These are phyloP conservation scores for Hetaerina titia DNA, from an alignment of 2,888 invertebrate species.

Conservation along the genomic window DNA sequence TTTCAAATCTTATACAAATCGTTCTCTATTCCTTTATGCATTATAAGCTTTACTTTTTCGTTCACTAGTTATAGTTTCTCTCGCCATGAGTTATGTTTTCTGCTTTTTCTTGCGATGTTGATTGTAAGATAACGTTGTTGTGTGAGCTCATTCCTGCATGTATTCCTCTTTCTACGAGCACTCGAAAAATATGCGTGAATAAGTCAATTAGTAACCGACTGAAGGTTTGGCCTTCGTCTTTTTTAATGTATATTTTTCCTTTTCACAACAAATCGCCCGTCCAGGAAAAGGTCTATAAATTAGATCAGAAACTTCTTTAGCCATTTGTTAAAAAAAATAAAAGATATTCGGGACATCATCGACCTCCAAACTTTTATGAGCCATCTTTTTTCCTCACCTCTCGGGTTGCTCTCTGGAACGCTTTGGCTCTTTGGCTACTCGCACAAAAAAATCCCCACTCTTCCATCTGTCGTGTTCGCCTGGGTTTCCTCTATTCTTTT, in stretches of 20 bases:
- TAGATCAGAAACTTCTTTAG: background rate
- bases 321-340: constrained; percentile 41
- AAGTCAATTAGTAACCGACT: constrained; percentile 27
- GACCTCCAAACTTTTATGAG: constrained; percentile 30
- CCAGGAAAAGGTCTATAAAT: background rate
- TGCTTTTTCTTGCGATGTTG: too few relatives aligned
- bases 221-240: background rate
- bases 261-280: background rate
- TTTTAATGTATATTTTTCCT: background rate
- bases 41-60: background rate
- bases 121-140: background rate
- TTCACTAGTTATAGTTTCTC: background rate
- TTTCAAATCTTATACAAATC: too few relatives aligned
- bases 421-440: background rate
- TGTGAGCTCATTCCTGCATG: background rate
- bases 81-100: background rate
- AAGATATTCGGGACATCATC: background rate
- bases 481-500: background rate
- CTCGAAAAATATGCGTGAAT: background rate
- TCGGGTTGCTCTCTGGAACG: background rate
- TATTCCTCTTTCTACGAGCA: background rate
- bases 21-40: too few relatives aligned
- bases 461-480: constrained; percentile 40
- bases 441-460: constrained; percentile 58
- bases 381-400: constrained; percentile 33